Conservation (phyloP, 2,888 invertebrate species). For the Thereva nobilitata region DNA sequence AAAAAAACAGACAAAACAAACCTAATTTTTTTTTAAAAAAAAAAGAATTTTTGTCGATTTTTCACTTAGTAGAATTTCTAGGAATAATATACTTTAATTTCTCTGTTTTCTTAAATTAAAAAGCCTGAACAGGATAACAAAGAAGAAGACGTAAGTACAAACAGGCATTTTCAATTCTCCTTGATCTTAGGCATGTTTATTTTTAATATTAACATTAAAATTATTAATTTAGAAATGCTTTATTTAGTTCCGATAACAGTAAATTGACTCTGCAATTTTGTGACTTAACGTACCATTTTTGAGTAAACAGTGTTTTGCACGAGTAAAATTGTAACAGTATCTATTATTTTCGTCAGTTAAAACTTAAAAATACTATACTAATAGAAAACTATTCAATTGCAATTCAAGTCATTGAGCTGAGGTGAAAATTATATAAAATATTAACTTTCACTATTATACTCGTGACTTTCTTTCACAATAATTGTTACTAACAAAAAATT, state of each 20-base stretch:
- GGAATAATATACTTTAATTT: constrained; percentile 9
- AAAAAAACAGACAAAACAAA: no score
- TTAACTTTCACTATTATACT: background rate
- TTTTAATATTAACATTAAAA: background rate
- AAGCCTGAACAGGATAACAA: constrained; percentile 29
- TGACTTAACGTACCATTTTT: no score
- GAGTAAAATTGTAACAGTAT: no score
- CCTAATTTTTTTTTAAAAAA: background rate
- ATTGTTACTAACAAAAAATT: constrained; percentile 22
- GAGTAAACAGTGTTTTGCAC: no score
- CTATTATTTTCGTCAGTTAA: no score
- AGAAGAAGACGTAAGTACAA: constrained; percentile 27
- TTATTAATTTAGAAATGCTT: no score
- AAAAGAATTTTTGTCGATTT: background rate
- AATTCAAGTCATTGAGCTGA: background rate
- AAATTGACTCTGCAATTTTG: no score
- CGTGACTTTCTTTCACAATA: no score
- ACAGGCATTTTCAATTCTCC: constrained; percentile 4
- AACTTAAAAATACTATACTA: background rate
- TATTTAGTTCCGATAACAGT: no score
- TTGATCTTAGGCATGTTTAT: background rate
- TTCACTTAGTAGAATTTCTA: no score
- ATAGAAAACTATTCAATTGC: background rate
- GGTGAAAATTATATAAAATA: background rate
- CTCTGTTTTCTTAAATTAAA: constrained; percentile 21